Evolutionary conservation across 2,888 invertebrate genomes (phyloP).

Genomic region (Drosophila prolongata): DNA sequence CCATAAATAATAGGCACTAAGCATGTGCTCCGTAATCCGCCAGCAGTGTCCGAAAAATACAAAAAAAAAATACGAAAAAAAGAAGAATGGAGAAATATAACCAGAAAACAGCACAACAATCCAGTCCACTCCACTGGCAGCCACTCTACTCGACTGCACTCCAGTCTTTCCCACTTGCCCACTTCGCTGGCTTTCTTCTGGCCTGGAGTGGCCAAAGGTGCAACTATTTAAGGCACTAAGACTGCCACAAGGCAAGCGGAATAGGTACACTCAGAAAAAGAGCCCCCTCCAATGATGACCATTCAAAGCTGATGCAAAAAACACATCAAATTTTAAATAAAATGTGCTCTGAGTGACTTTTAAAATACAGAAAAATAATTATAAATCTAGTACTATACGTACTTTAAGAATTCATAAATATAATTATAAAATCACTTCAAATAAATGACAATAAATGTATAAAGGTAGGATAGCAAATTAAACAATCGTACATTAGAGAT

Average conservation of each 20-base stretch:
- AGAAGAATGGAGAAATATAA: slow-evolving; percentile 5
- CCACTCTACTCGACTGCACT: slow-evolving; percentile 22
- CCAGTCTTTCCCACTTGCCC: slow-evolving; percentile 1
- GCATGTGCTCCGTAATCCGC: slow-evolving; percentile 47
- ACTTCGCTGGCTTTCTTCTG: slow-evolving; percentile 6
- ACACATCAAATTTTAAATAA: no score
- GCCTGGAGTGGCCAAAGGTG: slow-evolving; percentile 35
- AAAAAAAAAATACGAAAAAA: background rate
- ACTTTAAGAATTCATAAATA: no score
- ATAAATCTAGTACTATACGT: no score
- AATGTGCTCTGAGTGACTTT: no score
- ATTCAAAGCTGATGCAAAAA: background rate
- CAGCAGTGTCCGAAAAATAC: slow-evolving; percentile 21
- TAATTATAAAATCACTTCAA: no score
- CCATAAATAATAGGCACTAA: slow-evolving; percentile 51
- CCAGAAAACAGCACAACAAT: slow-evolving; percentile 27
- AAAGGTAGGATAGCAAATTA: no score
- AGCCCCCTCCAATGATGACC: background rate
- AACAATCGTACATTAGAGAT: no score
- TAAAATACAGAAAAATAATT: no score
- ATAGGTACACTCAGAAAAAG: background rate
- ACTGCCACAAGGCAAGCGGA: slow-evolving; percentile 7
- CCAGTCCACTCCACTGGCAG: slow-evolving; percentile 25
- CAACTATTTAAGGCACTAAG: slow-evolving; percentile 40
- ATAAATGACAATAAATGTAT: no score